These are phyloP conservation scores for Drosophila sp. DNA, from an alignment of 1,140 invertebrate genomes.

Conservation along the genomic window DNA sequence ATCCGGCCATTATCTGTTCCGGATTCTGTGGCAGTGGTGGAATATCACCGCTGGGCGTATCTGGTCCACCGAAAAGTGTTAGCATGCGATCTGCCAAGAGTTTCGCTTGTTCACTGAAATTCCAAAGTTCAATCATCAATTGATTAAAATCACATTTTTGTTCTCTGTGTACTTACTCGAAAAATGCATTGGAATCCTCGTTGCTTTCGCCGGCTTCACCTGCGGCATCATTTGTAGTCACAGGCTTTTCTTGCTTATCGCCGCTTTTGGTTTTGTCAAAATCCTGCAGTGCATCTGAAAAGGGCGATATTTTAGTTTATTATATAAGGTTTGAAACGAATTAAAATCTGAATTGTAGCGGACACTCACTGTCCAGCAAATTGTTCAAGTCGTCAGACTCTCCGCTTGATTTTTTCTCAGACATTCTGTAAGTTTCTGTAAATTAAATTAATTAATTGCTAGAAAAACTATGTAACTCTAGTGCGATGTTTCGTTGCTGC, in stretches of 20 bases:
- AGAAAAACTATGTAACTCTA: constrained; percentile 46
- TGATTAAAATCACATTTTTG: neutral
- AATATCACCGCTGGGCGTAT: constrained; percentile 74
- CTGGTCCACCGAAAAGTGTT: constrained; percentile 76
- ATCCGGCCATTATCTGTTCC: constrained; percentile 80
- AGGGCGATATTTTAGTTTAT: constrained; percentile 9
- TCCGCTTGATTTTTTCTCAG: constrained; percentile 71
- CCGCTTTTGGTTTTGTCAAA: constrained; percentile 83
- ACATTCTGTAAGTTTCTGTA: constrained; percentile 59
- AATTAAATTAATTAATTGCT: constrained; percentile 35
- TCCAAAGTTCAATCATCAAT: constrained; percentile 61
- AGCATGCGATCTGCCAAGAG: constrained; percentile 80
- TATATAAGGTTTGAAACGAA: constrained; percentile 47
- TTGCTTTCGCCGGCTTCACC: constrained; percentile 18
- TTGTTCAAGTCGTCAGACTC: constrained; percentile 84
- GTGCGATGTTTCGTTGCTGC: too few relatives aligned
- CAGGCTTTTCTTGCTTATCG: constrained; percentile 47
- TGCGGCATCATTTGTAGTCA: constrained; percentile 27
- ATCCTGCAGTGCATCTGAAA: constrained; percentile 85
- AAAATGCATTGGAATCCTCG: constrained; percentile 71
- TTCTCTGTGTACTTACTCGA: constrained; percentile 59
- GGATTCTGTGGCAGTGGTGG: constrained; percentile 74
- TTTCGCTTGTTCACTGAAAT: constrained; percentile 79
- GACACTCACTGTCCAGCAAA: constrained; percentile 85
- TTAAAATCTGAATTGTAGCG: constrained; percentile 1